Percentiles rank a stretch among this genome's conserved stretches.
phyloP scores from a whole-genome alignment of 2,113 vertebrate genomes.

The Hydropotes inermis region DNA sequence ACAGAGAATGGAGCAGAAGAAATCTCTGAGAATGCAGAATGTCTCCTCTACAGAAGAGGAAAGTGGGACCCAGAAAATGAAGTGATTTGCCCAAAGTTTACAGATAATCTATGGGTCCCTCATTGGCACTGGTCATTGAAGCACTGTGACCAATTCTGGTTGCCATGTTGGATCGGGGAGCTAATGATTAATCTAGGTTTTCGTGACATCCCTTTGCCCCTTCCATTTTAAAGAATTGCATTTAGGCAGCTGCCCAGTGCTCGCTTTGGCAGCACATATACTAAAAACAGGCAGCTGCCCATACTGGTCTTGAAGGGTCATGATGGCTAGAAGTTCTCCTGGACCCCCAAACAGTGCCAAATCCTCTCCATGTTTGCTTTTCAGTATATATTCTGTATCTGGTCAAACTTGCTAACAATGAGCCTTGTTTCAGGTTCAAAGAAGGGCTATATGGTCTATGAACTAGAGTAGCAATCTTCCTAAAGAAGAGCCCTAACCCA shows the following conservation, averaged over 20 bases:
- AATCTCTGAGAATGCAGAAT: background rate
- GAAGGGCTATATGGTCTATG: background rate
- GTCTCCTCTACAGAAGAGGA: background rate
- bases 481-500: background rate
- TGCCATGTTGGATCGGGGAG: fast-evolving
- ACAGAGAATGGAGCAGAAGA: background rate
- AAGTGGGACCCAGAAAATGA: background rate
- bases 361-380: background rate
- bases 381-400: background rate
- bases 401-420: background rate
- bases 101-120: background rate
- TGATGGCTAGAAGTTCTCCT: background rate
- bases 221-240: background rate
- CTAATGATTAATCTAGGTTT: too few relatives aligned
- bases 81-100: background rate
- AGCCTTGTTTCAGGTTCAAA: background rate
- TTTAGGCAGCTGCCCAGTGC: background rate
- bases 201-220: background rate
- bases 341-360: background rate
- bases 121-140: background rate
- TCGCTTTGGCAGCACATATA: too few relatives aligned
- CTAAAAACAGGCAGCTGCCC: background rate
- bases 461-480: fast-evolving
- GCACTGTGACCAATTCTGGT: background rate
- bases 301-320: background rate